These are phyloP conservation scores for Caloenas nicobarica DNA, from an alignment of 2,113 vertebrate species.

Conservation along the genomic window DNA sequence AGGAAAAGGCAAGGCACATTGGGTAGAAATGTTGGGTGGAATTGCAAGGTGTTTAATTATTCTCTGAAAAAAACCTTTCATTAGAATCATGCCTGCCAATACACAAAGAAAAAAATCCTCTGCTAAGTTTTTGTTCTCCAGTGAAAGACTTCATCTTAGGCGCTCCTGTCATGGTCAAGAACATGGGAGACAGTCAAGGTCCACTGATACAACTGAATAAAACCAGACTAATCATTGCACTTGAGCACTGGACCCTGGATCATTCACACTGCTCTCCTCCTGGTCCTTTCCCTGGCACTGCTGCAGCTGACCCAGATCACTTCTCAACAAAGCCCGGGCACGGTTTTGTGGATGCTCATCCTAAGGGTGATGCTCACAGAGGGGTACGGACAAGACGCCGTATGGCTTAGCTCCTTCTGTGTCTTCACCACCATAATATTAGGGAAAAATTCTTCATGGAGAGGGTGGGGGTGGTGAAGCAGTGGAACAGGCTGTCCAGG, in stretches of 20 bases:
- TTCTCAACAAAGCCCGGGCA: background rate
- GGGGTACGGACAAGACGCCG: fast-evolving
- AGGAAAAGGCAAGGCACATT: background rate
- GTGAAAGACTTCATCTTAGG: background rate
- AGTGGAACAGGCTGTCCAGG: too few species aligned
- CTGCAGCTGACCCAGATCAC: background rate
- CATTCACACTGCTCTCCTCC: fast-evolving
- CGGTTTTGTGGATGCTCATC: fast-evolving
- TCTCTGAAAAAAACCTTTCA: background rate
- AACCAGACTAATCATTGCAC: background rate
- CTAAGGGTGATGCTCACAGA: background rate
- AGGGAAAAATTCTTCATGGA: too few species aligned
- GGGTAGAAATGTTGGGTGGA: background rate
- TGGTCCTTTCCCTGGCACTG: fast-evolving
- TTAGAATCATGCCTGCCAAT: background rate
- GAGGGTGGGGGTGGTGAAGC: too few species aligned
- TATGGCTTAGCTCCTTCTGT: background rate
- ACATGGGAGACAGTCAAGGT: fast-evolving
- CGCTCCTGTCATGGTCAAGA: background rate
- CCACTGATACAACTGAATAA: background rate
- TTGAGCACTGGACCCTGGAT: background rate
- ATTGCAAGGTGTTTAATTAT: background rate
- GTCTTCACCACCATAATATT: fast-evolving
- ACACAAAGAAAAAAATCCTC: background rate
- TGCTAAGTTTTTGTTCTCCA: background rate